Evolutionary conservation across 2,888 invertebrate genomes (phyloP), one percentile per base, ranked within the genome.

Genomic region (Tipula vernalis): DNA sequence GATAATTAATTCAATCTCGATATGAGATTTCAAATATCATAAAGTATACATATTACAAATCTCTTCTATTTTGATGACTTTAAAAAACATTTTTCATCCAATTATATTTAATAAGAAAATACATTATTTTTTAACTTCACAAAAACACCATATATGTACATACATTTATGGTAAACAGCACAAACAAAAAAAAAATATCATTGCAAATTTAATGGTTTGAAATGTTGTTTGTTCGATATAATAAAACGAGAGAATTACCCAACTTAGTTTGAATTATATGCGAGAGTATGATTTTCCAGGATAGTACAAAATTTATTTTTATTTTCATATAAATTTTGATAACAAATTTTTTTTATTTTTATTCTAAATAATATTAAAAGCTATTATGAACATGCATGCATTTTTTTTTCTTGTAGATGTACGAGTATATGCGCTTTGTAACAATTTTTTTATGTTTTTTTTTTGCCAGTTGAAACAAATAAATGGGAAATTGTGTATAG

Each of bases 221-320:
- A 71, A 71, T 71, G 71, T 71, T 71, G 71, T 71, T 71, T 71
- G 71, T 71, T 71, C 71, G 71, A 28, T 28, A 71, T 71, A 71
- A 71, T 71, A 71, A 12, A 71, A 71, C 10, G 71, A 71, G 71
- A 18, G 28, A 71, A 71, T 71, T 71, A 71, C 71, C 71, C 71
- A 71, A 71, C 71, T 71, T 51, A n/a, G 51, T 51, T 51, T 28
- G 71, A 71, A 71, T 71, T 71, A 71, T 71, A 71, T 71, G n/a
- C 71, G 71, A 71, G 71, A 71, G 71, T 71, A 71, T 71, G 71
- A 71, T 71, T 71, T 71, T 71, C 71, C 71, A 71, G 71, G 71
- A 71, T 71, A 71, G 71, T 71, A 3, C 39, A 13, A 71, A 71
- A 28, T 71, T 71, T 71, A 71, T 71, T 71, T 71, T 71, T 71